Evolutionary conservation across 2,888 invertebrate species (phyloP), one percentile per base, ranked within the genome.

Genomic region (Hirudinaria manillensis): DNA sequence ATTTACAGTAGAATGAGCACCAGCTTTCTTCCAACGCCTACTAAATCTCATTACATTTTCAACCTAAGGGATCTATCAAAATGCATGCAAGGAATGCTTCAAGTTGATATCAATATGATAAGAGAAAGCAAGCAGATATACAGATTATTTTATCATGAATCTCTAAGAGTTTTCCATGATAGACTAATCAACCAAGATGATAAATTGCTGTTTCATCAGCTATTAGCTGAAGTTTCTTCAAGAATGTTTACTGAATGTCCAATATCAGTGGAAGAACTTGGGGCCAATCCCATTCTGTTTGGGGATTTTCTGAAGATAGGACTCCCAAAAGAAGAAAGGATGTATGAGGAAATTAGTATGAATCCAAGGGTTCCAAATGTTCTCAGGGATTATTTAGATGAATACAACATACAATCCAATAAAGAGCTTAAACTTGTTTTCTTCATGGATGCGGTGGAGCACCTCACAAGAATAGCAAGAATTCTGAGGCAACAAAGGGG

Each of bases 391-490:
- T 94, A 93, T 82, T 87, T 94, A 76, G 91, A 92, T 68, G 94
- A 94, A 84, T 94, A 90, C 83, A 93, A 92, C 83, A 87, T 92
- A 67, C 88, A 89, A 53, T 89, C 90, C 0, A 89, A 91, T 0
- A 91, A 92, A 81, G 91, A 90, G 80, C 92, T 93, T 91, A 90
- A 89, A 80, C 85, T 94, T 74, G 93, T 94, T 77, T 89, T 94
- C 82, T 94, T 94, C 87, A 89, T 91, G 87, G 86, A 86, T 76
- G 86, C 86, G 56, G 82, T 86, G 34, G 84, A 85, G 77, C 86
- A 86, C 77, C 82, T 86, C 61, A 81, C 85, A 6, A 83, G 86
- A 72, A 86, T 86, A 53, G 82, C 84, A 21, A 81, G 86, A 56
- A 85, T 86, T 82, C 83, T 86, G 55, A 79, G 85, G 71, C 85